phyloP scores from a whole-genome alignment of 2,888 invertebrate species.

The Lepidocyrtoides sp. region DNA sequence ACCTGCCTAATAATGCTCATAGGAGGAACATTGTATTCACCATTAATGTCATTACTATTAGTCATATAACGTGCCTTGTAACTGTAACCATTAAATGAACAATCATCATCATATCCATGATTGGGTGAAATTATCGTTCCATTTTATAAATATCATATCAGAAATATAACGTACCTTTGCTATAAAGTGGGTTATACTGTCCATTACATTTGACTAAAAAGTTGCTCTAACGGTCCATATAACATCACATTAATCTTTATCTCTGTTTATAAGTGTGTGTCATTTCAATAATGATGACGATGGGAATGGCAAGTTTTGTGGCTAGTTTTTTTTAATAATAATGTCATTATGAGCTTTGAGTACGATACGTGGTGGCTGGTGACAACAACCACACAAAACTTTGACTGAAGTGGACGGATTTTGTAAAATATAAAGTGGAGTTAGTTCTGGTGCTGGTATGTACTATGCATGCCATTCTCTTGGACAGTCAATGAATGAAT shows the following conservation, averaged over 20 bases:
- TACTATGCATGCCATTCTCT: neutral
- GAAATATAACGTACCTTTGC: neutral
- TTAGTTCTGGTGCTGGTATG: neutral
- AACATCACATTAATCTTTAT: slow-evolving; percentile 71
- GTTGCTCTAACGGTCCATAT: slow-evolving; percentile 46
- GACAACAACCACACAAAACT: slow-evolving; percentile 40
- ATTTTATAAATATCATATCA: slow-evolving; percentile 17
- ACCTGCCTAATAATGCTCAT: slow-evolving; percentile 67
- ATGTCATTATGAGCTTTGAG: neutral
- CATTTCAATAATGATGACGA: slow-evolving; percentile 59
- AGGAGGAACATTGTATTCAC: slow-evolving; percentile 61
- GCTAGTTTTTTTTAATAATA: slow-evolving; percentile 56
- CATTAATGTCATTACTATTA: slow-evolving; percentile 70
- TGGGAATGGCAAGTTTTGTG: slow-evolving; percentile 70
- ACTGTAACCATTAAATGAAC: slow-evolving; percentile 71
- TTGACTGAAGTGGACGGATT: slow-evolving; percentile 22
- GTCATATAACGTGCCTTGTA: slow-evolving; percentile 67
- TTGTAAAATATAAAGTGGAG: too few relatives aligned
- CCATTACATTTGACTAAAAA: slow-evolving; percentile 21
- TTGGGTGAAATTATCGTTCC: slow-evolving; percentile 40
- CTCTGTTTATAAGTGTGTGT: slow-evolving; percentile 58
- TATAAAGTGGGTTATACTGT: neutral
- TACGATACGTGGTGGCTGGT: slow-evolving; percentile 5
- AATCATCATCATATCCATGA: slow-evolving; percentile 59
- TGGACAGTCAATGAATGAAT: slow-evolving; percentile 37